Conservation (phyloP, 2,797 vertebrate species). For the Amblyopsis hoosieri region DNA sequence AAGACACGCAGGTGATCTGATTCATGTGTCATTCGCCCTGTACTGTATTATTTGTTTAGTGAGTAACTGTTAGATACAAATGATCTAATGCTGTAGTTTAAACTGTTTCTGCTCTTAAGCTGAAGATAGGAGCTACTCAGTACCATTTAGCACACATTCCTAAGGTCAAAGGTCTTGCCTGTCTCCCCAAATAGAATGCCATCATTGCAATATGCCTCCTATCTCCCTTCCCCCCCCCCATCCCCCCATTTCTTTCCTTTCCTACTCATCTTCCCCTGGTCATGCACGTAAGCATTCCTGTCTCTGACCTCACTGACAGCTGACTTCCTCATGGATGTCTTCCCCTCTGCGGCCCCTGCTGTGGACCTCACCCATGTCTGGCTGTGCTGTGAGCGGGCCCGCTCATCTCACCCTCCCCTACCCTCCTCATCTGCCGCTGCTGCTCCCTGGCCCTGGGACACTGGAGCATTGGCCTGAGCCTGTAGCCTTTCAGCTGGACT, state of each 20-base stretch:
- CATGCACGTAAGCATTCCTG: slow-evolving; percentile 73
- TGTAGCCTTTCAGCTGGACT: slow-evolving; percentile 56
- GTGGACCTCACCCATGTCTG: slow-evolving; percentile 70
- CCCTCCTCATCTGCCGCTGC: slow-evolving; percentile 44
- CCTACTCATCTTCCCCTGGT: slow-evolving; percentile 34
- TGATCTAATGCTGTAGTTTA: too few species aligned
- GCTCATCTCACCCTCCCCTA: slow-evolving; percentile 66
- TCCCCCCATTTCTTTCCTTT: slow-evolving; percentile 23
- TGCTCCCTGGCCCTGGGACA: slow-evolving; percentile 41
- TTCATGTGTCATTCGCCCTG: too few species aligned
- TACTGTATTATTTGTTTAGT: too few species aligned
- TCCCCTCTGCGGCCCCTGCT: slow-evolving; percentile 66
- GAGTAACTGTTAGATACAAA: too few species aligned
- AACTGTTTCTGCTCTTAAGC: too few species aligned
- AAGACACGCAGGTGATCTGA: too few species aligned
- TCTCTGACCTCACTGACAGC: slow-evolving; percentile 78
- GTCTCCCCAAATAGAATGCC: slow-evolving; percentile 32
- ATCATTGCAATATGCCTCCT: slow-evolving; percentile 26
- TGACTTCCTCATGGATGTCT: slow-evolving; percentile 79
- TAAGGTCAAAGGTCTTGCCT: slow-evolving; percentile 1
- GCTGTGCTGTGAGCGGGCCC: slow-evolving; percentile 48
- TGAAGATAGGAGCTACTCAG: too few species aligned
- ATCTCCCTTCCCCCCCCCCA: slow-evolving; percentile 31
- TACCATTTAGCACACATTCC: background rate
- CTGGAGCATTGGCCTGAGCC: slow-evolving; percentile 66